These are phyloP conservation scores for Eleutherodactylus coqui DNA, from an alignment of 2,797 vertebrate genomes.

Conservation along the genomic window DNA sequence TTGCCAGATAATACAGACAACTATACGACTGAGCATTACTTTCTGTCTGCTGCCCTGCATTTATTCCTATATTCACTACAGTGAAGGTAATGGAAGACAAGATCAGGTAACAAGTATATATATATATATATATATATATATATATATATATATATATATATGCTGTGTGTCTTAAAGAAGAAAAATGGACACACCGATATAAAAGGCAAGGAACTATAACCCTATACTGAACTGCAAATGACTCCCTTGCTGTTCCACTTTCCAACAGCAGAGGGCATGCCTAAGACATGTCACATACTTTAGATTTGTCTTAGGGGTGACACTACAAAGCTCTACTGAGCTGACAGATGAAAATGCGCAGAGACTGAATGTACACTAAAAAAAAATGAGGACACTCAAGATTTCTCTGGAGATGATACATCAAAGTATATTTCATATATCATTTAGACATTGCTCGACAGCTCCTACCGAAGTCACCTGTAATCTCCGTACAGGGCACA, in stretches of 20 bases:
- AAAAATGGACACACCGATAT: neutral
- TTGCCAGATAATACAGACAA: neutral
- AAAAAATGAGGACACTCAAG: conserved; percentile 31
- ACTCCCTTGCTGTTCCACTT: neutral
- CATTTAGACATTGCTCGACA: conserved; percentile 20
- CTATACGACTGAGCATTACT: neutral
- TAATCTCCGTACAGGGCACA: conserved; percentile 21
- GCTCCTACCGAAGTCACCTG: conserved; percentile 41
- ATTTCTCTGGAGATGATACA: conserved; percentile 37
- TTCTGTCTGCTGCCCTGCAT: neutral
- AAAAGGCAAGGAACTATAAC: neutral
- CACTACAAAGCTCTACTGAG: conserved; percentile 40
- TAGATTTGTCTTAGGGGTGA: conserved; percentile 70
- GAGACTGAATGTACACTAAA: conserved; percentile 38
- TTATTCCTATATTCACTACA: neutral
- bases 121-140: neutral
- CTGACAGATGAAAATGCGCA: conserved; percentile 43
- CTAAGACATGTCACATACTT: conserved; percentile 68
- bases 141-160: neutral
- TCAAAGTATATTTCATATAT: conserved; percentile 49
- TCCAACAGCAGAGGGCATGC: conserved; percentile 36
- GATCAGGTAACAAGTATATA: neutral
- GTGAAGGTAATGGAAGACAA: neutral
- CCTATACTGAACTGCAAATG: neutral
- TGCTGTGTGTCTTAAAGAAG: too few relatives aligned